These are phyloP conservation scores for Microcebus murinus DNA, from an alignment of 2,113 vertebrate species.

Conservation along the genomic window DNA sequence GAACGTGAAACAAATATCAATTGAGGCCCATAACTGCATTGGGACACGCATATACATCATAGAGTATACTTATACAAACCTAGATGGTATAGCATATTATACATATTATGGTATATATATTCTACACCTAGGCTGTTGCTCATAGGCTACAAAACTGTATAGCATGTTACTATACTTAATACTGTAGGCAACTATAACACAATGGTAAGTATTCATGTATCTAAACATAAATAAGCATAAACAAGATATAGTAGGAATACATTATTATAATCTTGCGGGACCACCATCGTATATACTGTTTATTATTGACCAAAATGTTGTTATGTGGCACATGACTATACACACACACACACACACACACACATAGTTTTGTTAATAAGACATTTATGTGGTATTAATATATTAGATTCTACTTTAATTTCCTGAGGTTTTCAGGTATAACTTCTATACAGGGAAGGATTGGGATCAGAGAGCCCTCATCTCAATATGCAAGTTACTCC, in stretches of 20 bases:
- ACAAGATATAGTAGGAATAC: too few species aligned
- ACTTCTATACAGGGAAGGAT: background rate
- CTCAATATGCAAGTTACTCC: background rate
- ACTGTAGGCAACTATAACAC: too few species aligned
- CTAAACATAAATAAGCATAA: too few species aligned
- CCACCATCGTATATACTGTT: background rate
- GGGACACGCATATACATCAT: background rate
- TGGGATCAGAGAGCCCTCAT: background rate
- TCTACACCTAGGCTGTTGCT: too few species aligned
- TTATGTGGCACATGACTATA: background rate
- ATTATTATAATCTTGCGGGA: too few species aligned
- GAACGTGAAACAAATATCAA: background rate
- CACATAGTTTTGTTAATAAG: background rate
- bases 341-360: background rate
- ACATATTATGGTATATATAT: too few species aligned
- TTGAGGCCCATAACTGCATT: background rate
- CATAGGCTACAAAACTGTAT: too few species aligned
- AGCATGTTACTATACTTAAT: too few species aligned
- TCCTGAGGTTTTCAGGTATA: background rate
- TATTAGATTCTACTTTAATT: background rate
- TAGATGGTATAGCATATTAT: too few species aligned
- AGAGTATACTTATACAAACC: too few species aligned
- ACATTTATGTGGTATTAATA: background rate
- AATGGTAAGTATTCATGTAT: too few species aligned
- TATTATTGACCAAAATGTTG: background rate